Conservation (phyloP, 2,113 vertebrate species). For the Phodopus roborovskii region DNA sequence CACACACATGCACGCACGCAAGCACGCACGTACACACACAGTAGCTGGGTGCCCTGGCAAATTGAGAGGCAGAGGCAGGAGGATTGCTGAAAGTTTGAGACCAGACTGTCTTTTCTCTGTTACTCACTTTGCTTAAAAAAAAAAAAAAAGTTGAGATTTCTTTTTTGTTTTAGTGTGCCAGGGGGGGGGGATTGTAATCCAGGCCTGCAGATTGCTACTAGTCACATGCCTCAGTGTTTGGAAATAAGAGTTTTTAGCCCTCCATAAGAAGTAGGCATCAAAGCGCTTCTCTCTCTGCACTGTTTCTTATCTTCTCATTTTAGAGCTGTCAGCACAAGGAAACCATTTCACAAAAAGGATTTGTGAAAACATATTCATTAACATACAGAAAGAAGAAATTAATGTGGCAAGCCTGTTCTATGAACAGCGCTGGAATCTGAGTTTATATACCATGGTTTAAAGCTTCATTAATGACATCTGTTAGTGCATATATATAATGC, state of each 20-base stretch:
- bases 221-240: not conserved
- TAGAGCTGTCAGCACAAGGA: not conserved
- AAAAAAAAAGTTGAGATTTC: not conserved
- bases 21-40: not conserved
- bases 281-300: not conserved
- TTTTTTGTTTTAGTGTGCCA: not conserved
- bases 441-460: not conserved
- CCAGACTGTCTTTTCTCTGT: not conserved
- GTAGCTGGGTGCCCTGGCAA: not conserved
- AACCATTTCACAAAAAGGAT: not conserved
- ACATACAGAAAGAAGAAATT: not conserved
- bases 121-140: slow-evolving; percentile 1
- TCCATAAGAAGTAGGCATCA: not conserved
- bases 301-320: not conserved
- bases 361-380: slow-evolving; percentile 17
- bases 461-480: not conserved
- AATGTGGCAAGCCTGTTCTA: not conserved
- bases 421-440: not conserved
- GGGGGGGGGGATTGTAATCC: not conserved
- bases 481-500: not conserved
- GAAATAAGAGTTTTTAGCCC: not conserved
- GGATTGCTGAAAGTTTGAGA: not conserved
- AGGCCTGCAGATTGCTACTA: not conserved
- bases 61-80: not conserved
- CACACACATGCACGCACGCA: not conserved